Evolutionary conservation across 2,888 invertebrate species (phyloP).

Genomic region (Platypus cylindrus): DNA sequence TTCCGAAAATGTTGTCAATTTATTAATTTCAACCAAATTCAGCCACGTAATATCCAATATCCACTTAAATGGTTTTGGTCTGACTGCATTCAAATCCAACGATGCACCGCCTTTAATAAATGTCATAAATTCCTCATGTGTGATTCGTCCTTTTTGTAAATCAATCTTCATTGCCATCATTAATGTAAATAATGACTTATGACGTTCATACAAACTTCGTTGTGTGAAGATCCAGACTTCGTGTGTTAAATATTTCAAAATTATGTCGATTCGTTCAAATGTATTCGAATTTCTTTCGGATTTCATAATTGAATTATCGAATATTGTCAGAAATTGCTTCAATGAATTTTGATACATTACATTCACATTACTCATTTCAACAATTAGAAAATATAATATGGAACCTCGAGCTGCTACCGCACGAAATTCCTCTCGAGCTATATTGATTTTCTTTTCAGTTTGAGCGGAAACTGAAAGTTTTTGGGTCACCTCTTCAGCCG

Average conservation of each 20-base stretch:
- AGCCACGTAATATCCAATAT: conserved; percentile 93
- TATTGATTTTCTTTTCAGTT: conserved; percentile 87
- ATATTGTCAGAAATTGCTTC: conserved; percentile 85
- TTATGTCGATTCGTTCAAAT: conserved; percentile 76
- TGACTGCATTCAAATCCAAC: conserved; percentile 81
- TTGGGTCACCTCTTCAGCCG: conserved; percentile 89
- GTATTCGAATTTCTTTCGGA: conserved; percentile 76
- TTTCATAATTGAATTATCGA: conserved; percentile 86
- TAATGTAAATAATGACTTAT: conserved; percentile 84
- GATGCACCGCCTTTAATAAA: conserved; percentile 96
- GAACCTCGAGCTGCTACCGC: conserved; percentile 91
- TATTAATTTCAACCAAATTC: conserved; percentile 87
- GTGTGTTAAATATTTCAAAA: conserved; percentile 76
- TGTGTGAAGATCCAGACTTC: conserved; percentile 89
- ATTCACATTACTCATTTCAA: conserved; percentile 94
- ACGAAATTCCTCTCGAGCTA: conserved; percentile 88
- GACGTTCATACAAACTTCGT: conserved; percentile 83
- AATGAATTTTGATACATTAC: conserved; percentile 95
- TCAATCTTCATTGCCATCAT: conserved; percentile 95
- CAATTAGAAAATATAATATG: conserved; percentile 88
- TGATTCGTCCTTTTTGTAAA: conserved; percentile 65
- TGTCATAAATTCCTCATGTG: conserved; percentile 84
- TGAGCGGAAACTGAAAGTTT: conserved; percentile 85
- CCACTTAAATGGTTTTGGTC: conserved; percentile 89
- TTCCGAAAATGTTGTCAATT: conserved; percentile 64